Conservation (phyloP, 2,797 vertebrate genomes). For the Etheostoma perlongum region DNA sequence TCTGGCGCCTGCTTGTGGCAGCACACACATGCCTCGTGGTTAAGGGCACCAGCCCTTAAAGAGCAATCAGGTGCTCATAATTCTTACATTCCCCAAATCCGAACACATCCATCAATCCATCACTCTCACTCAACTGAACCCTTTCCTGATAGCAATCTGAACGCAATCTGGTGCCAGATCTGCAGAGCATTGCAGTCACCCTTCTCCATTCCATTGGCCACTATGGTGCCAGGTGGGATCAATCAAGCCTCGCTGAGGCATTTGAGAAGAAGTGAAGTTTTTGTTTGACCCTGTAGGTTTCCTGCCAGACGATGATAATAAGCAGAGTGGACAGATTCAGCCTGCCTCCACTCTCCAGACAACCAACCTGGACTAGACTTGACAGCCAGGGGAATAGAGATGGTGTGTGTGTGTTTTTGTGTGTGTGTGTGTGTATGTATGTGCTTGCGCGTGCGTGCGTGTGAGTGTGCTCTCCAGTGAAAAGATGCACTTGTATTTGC, state of each 20-base stretch:
- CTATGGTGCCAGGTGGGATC: slow-evolving; percentile 67
- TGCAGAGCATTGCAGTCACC: slow-evolving; percentile 53
- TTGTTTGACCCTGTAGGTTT: slow-evolving; percentile 72
- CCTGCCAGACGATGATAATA: slow-evolving; percentile 74
- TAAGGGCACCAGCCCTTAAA: background rate
- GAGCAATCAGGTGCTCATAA: slow-evolving; percentile 47
- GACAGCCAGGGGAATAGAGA: slow-evolving; percentile 74
- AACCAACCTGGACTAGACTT: slow-evolving; percentile 67
- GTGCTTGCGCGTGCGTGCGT: too few species aligned
- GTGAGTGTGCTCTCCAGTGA: background rate
- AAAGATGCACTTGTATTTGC: slow-evolving; percentile 41
- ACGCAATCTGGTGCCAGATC: slow-evolving; percentile 56
- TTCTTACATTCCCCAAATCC: slow-evolving; percentile 44
- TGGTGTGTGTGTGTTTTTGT: slow-evolving; percentile 6
- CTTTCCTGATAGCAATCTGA: slow-evolving; percentile 47
- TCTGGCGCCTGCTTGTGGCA: background rate
- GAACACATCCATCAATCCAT: slow-evolving; percentile 45
- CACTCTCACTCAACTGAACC: slow-evolving; percentile 14
- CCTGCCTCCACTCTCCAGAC: slow-evolving; percentile 75
- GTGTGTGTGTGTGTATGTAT: too few species aligned
- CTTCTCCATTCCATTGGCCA: slow-evolving; percentile 49
- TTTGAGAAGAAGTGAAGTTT: slow-evolving; percentile 68
- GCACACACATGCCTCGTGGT: background rate
- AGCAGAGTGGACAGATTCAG: slow-evolving; percentile 75
- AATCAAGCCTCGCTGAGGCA: slow-evolving; percentile 67